Conservation (phyloP, 2,113 vertebrate genomes). For the Thunnus maccoyii region DNA sequence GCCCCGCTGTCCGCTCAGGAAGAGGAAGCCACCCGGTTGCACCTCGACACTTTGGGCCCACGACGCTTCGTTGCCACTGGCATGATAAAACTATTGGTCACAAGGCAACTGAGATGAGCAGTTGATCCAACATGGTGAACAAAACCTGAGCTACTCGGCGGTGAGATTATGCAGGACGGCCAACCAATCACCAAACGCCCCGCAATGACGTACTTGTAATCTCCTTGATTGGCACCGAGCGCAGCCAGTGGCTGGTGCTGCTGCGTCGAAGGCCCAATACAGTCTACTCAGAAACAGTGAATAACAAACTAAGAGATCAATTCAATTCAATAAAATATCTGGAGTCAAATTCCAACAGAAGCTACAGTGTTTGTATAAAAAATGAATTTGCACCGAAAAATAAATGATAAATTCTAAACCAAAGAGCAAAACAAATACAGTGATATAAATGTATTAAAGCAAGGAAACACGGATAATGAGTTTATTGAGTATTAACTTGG, state of each 20-base stretch:
- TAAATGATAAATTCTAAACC: too few relatives aligned
- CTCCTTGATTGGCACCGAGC: conserved; percentile 68
- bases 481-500: too few relatives aligned
- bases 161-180: conserved; percentile 56
- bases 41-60: conserved; percentile 44
- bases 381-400: too few relatives aligned
- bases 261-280: neutral
- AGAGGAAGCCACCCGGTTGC: conserved; percentile 14
- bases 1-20: conserved; percentile 20
- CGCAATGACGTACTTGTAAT: conserved; percentile 54
- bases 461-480: too few relatives aligned
- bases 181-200: conserved; percentile 69
- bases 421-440: too few relatives aligned
- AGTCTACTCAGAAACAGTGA: neutral
- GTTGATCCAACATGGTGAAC: conserved; percentile 80
- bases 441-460: too few relatives aligned
- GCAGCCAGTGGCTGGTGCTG: conserved; percentile 50
- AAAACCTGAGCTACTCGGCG: conserved; percentile 40
- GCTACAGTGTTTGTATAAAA: too few relatives aligned
- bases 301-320: neutral
- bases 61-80: conserved; percentile 52
- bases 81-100: conserved; percentile 38
- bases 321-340: too few relatives aligned
- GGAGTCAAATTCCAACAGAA: too few relatives aligned
- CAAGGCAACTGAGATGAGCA: conserved; percentile 13